Evolutionary conservation across 2,888 invertebrate species (phyloP).

Genomic region (Philopedon plagiatum): DNA sequence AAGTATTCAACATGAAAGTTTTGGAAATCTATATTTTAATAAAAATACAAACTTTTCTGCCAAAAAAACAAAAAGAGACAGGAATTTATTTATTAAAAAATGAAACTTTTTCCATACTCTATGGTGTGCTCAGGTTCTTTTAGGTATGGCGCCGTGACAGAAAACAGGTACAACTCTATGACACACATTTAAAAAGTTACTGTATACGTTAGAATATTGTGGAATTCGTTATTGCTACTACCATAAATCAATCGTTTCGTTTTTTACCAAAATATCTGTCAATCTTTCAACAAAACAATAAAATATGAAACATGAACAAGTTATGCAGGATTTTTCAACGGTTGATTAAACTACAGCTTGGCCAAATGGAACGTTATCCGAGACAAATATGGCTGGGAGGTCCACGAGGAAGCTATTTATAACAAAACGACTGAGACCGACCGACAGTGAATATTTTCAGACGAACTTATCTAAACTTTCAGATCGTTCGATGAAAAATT

Average conservation of each 20-base stretch:
- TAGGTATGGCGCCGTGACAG: too few relatives aligned
- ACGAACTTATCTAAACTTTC: slow-evolving; percentile 54
- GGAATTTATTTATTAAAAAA: too few relatives aligned
- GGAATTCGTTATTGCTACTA: too few relatives aligned
- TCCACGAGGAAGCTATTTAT: slow-evolving; percentile 58
- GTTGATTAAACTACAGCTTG: slow-evolving; percentile 38
- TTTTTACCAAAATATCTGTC: not conserved
- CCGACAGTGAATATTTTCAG: slow-evolving; percentile 49
- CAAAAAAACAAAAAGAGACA: too few relatives aligned
- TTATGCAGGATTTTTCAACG: slow-evolving; percentile 35
- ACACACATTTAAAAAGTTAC: not conserved
- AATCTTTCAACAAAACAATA: slow-evolving; percentile 28
- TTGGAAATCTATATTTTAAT: too few relatives aligned
- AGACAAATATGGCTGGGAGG: slow-evolving; percentile 61
- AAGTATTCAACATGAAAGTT: too few relatives aligned
- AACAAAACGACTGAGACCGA: slow-evolving; percentile 54
- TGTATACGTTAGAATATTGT: too few relatives aligned
- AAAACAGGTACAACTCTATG: too few relatives aligned
- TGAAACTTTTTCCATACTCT: too few relatives aligned
- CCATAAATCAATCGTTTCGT: too few relatives aligned
- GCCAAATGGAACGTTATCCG: slow-evolving; percentile 53
- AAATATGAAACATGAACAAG: slow-evolving; percentile 12
- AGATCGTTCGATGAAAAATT: slow-evolving; percentile 12
- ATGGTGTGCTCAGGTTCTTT: too few relatives aligned
- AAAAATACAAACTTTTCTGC: too few relatives aligned